These are phyloP conservation scores for Dysmachus trigonus DNA, from an alignment of 2,888 invertebrate species.

Conservation along the genomic window DNA sequence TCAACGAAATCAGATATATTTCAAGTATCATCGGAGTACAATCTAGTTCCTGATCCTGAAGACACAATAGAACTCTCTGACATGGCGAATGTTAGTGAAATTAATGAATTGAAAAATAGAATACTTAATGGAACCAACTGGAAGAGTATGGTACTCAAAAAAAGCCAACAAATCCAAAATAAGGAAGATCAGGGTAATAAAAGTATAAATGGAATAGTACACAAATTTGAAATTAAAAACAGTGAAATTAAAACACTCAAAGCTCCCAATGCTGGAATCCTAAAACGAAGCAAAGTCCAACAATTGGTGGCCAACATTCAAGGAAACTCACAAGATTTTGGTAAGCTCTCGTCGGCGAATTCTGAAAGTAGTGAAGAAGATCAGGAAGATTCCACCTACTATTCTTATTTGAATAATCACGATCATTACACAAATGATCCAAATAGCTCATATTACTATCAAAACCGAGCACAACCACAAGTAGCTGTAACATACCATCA, in stretches of 20 bases:
- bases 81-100: conserved; percentile 51
- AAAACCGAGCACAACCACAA: conserved; percentile 52
- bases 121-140: conserved; percentile 51
- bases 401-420: not conserved
- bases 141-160: conserved; percentile 49
- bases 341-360: conserved; percentile 61
- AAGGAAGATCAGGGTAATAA: conserved; percentile 35
- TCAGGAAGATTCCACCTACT: conserved; percentile 61
- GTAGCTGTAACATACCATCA: conserved; percentile 40
- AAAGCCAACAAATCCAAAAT: conserved; percentile 45
- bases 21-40: conserved; percentile 40
- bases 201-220: conserved; percentile 48
- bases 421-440: not conserved
- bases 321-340: conserved; percentile 47
- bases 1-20: conserved; percentile 49
- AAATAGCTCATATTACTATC: conserved; percentile 9
- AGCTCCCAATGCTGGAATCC: conserved; percentile 54
- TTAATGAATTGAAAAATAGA: conserved; percentile 51
- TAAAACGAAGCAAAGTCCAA: conserved; percentile 55
- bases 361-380: conserved; percentile 71
- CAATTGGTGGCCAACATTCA: conserved; percentile 58
- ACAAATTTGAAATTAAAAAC: conserved; percentile 54
- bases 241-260: conserved; percentile 54
- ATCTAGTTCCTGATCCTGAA: conserved; percentile 40
- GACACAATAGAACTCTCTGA: conserved; percentile 51